Percentiles rank a stretch among this genome's conserved stretches.
Evolutionary conservation across 2,888 invertebrate genomes (phyloP).

Genomic region (Trichopria drosophilae): DNA sequence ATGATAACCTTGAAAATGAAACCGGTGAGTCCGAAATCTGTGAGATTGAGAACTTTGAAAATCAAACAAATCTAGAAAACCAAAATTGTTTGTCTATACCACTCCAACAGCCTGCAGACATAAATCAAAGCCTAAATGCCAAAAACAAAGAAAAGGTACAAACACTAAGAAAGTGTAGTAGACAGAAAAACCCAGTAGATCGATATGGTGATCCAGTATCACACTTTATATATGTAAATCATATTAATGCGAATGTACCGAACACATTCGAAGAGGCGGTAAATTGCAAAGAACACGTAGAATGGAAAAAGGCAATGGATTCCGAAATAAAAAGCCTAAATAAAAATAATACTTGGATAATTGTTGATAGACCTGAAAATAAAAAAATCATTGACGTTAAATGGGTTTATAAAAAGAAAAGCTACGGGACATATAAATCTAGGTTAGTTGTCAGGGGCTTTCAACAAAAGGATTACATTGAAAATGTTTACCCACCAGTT

Average conservation of each 20-base stretch:
- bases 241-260: conserved; percentile 21
- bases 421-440: conserved; percentile 26
- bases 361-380: conserved; percentile 22
- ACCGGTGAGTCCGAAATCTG: too few species aligned
- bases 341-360: conserved; percentile 31
- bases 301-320: conserved; percentile 32
- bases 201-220: conserved; percentile 15
- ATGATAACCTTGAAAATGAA: background rate
- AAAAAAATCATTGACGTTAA: conserved; percentile 31
- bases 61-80: background rate
- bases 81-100: too few species aligned
- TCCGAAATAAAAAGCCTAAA: conserved; percentile 24
- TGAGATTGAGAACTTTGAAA: background rate
- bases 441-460: conserved; percentile 33
- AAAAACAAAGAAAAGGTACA: background rate
- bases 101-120: too few species aligned
- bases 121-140: too few species aligned
- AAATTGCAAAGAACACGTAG: conserved; percentile 20
- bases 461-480: conserved; percentile 30
- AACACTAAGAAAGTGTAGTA: conserved; percentile 8
- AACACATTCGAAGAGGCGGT: conserved; percentile 31
- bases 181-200: conserved; percentile 19
- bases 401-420: conserved; percentile 33
- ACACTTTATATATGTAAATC: conserved; percentile 24
- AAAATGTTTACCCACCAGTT: conserved; percentile 30